Evolutionary conservation across 2,797 vertebrate species (phyloP).

Genomic region (Lepus oiostolus): DNA sequence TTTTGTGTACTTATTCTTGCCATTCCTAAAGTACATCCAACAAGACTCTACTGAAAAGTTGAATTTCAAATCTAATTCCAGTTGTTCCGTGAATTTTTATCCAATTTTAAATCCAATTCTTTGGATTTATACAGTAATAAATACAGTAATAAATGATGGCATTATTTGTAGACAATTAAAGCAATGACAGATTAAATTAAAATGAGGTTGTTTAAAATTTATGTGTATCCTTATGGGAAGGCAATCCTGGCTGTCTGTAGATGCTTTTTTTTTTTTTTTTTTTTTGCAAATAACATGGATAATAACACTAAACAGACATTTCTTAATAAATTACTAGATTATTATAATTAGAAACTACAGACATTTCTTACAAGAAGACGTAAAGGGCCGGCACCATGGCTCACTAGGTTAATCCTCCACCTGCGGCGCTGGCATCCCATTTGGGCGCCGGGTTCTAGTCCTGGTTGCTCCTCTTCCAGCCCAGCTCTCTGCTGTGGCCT

Average conservation of each 20-base stretch:
- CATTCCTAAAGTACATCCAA: constrained; percentile 17
- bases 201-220: background rate
- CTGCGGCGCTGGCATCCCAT: too few species aligned
- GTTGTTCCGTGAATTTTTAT: background rate
- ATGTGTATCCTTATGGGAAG: background rate
- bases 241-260: background rate
- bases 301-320: background rate
- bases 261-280: background rate
- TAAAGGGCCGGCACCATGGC: too few species aligned
- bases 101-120: background rate
- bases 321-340: background rate
- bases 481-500: too few species aligned
- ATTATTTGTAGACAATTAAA: background rate
- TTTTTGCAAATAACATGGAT: background rate
- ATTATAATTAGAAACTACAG: background rate
- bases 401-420: too few species aligned
- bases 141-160: background rate
- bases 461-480: too few species aligned
- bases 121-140: background rate
- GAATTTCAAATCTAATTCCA: background rate
- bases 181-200: constrained; percentile 39
- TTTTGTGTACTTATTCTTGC: background rate
- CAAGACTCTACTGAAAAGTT: background rate
- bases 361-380: background rate
- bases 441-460: too few species aligned